Base-by-base conservation (phyloP, 2,797 vertebrate genomes). In the Halcyon badia region DNA sequence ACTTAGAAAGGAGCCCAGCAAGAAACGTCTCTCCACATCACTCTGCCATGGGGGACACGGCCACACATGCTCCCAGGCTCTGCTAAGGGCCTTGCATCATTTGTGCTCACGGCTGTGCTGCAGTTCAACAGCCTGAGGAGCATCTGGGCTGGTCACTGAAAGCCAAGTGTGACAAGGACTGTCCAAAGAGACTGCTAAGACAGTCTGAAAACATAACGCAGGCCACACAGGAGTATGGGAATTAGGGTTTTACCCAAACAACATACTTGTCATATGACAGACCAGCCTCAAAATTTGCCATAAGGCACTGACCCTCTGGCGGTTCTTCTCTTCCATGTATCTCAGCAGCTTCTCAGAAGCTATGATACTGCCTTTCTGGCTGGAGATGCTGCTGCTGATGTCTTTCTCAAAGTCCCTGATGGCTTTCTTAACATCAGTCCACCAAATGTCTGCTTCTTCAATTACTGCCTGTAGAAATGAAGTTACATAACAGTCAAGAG, bases 261-360 rank as follows among this genome's bases (percentile, higher is more conserved):
- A 51, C 44, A 10, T 22, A n/a, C 10, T 48, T 39, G 49, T 39
- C 48, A 51, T 71, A 39, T 61, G 52, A 66, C 35, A 51, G 54
- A 62, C 35, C 30, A 72, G 48, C 42, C 49, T 57, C 54, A 51
- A 52, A 56, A 68, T 52, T 17, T 78, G 42, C 77, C 37, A 26
- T 19, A 37, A 56, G 60, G 51, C 17, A 96, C 98, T 98, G 85
- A 98, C 98, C 97, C 97, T 97, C 52, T 95, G 68, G 48, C 79
- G 97, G 56, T 97, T 98, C 97, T 87, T 97, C 52, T 98, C 97
- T 73, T 98, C 98, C 12, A 98, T 89, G 94, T 98, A 98, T 68
- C 97, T 98, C 89, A 98, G 92, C 86, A 98, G 84, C 87, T 98
- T 98, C 60, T 98, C 97, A 35, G 98, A 97, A 70, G 96, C 97